phyloP scores from a whole-genome alignment of 2,888 invertebrate species.

The Leucophenga montana region DNA sequence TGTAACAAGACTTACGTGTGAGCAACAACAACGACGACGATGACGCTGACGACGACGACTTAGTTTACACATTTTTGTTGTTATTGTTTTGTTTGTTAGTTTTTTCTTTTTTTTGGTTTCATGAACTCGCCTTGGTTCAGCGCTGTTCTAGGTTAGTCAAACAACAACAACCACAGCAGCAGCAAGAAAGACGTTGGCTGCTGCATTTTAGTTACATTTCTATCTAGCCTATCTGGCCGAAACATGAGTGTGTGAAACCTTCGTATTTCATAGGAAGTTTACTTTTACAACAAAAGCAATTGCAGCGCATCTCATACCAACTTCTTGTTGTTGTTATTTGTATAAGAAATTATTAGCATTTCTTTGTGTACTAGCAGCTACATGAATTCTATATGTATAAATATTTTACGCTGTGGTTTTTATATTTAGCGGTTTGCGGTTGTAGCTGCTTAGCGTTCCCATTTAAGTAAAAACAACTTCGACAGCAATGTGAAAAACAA shows the following conservation, averaged over 20 bases:
- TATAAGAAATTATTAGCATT: slow-evolving; percentile 2
- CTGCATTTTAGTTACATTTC: neutral
- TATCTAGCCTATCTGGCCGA: too few species aligned
- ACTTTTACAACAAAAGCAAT: slow-evolving; percentile 7
- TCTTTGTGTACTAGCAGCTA: neutral
- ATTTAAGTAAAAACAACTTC: neutral
- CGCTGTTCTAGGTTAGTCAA: slow-evolving; percentile 60
- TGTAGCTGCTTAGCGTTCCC: neutral
- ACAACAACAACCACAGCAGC: too few species aligned
- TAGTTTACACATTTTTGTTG: neutral
- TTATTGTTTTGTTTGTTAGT: too few species aligned
- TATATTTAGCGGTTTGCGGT: neutral
- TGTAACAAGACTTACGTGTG: too few species aligned
- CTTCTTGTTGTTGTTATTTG: neutral
- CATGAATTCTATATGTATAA: too few species aligned
- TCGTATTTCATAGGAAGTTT: slow-evolving; percentile 9
- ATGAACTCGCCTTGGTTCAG: slow-evolving; percentile 48
- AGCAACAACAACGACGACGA: slow-evolving; percentile 37
- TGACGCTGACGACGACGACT: too few species aligned
- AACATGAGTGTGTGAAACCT: slow-evolving; percentile 3
- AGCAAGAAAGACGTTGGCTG: slow-evolving; percentile 3
- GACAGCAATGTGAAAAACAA: too few species aligned
- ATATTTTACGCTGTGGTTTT: neutral
- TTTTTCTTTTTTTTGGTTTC: neutral
- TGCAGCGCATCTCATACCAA: neutral